Percentiles rank a stretch among this genome's conserved stretches.
These are phyloP conservation scores for Exocentrus adspersus DNA, from an alignment of 2,888 invertebrate genomes.

Conservation along the genomic window DNA sequence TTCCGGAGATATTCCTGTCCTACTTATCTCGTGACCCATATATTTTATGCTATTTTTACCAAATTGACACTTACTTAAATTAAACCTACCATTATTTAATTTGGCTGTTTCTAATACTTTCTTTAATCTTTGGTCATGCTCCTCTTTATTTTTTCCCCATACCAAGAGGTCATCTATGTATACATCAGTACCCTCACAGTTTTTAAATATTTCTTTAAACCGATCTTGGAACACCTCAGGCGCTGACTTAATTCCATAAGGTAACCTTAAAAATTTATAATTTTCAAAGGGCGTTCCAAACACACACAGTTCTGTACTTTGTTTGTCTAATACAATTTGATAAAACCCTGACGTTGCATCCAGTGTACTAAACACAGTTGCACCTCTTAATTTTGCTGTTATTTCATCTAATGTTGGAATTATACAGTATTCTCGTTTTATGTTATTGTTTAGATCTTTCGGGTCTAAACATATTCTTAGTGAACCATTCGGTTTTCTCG, in stretches of 20 bases:
- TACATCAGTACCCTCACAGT: neutral
- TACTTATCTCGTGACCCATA: neutral
- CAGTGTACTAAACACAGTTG: conserved; percentile 13
- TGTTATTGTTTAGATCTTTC: conserved; percentile 11
- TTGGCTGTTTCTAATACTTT: neutral
- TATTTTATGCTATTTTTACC: neutral
- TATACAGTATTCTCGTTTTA: conserved; percentile 17
- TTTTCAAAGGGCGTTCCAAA: neutral
- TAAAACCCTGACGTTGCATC: conserved; percentile 18
- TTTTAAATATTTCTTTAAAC: neutral
- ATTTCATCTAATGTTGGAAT: conserved; percentile 22
- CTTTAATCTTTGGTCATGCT: neutral
- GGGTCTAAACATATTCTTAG: conserved; percentile 9
- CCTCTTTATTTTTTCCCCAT: too few species aligned
- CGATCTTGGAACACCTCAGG: neutral
- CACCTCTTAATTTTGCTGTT: conserved; percentile 5
- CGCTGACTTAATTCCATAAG: neutral
- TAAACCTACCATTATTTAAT: neutral
- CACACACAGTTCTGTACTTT: neutral
- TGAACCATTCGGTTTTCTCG: conserved; percentile 24
- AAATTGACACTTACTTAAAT: neutral
- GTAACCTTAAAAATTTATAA: neutral
- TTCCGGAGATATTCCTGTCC: neutral
- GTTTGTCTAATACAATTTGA: neutral
- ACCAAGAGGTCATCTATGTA: conserved; percentile 18